Evolutionary conservation across 2,113 vertebrate species (phyloP), one percentile per base, ranked within the genome.

Genomic region (Bagarius yarrelli): DNA sequence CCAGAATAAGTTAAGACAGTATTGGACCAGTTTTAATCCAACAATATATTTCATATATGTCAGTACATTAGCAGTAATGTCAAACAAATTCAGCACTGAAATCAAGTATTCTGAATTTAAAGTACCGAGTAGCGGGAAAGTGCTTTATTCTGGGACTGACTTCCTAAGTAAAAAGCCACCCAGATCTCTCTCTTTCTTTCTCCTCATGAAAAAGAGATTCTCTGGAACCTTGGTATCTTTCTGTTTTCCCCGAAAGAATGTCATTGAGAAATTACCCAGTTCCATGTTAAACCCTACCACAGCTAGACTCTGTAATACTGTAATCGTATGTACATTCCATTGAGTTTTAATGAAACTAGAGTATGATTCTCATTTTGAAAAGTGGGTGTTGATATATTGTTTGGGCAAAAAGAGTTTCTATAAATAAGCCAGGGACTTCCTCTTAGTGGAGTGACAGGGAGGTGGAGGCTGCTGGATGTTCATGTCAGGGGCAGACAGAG

Each of bases 321-420:
- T 66, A 74, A 81, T 18, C 50, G 44, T 64, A 23, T 59, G 55
- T 63, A 69, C 72, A 71, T 70, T 79, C 70, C 52, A 69, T 69
- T 83, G 74, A 80, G 76, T 73, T 78, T 85, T 83, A 80, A 86
- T 86, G 86, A 92, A 90, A 92, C 87, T 82, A 89, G 88, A 90
- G 83, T 88, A 85, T 90, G 88, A 75, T 60, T 81, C 27, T 63
- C 27, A 81, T 81, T 80, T 36, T 80, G 63, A 47, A 30, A 73
- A 60, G 74, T 50, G 90, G 88, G 90, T 87, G 90, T 87, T 88
- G 89, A 85, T 90, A 90, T 91, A 90, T 93, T 93, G 91, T 92
- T 91, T 90, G 91, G 88, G 87, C 91, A 92, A 93, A 92, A 86
- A 92, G 91, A 89, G 91, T 85, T 88, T 89, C 91, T 93, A 93